Conservation (phyloP, 2,113 vertebrate genomes). For the rabbit (Oryctolagus cuniculus) region DNA sequence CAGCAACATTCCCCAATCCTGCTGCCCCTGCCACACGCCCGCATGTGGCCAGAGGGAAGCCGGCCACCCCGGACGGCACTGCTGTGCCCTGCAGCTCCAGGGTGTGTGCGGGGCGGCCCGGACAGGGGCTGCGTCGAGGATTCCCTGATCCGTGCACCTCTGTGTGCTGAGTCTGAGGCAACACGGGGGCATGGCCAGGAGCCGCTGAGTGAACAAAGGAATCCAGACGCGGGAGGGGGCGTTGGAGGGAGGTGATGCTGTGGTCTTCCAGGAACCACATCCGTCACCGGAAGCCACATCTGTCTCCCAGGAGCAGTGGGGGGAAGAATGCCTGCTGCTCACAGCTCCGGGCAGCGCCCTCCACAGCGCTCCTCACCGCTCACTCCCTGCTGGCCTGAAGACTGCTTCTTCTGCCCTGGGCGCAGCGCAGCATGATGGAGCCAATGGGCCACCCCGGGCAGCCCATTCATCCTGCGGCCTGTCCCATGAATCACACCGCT, state of each 20-base stretch:
- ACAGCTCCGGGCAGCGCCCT: neutral
- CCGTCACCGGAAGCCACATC: constrained; percentile 41
- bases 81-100: neutral
- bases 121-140: neutral
- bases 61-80: neutral
- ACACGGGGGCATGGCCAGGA: neutral
- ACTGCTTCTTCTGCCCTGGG: neutral
- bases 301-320: constrained; percentile 34
- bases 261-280: neutral
- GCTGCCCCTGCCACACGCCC: neutral
- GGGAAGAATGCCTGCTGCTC: neutral
- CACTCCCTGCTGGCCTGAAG: constrained; percentile 2
- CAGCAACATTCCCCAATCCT: neutral
- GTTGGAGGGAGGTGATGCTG: no score
- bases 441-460: constrained; percentile 53
- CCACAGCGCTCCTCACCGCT: constrained; percentile 25
- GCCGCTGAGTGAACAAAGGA: constrained; percentile 51
- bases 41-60: no score
- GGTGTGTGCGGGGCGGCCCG: neutral
- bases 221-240: neutral
- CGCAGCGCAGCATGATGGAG: constrained; percentile 49
- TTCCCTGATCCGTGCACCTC: neutral
- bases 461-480: constrained; percentile 35
- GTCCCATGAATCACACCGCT: constrained; percentile 58
- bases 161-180: constrained; percentile 18